Evolutionary conservation across 2,888 invertebrate genomes (phyloP).

Genomic region (Tholera decimalis): DNA sequence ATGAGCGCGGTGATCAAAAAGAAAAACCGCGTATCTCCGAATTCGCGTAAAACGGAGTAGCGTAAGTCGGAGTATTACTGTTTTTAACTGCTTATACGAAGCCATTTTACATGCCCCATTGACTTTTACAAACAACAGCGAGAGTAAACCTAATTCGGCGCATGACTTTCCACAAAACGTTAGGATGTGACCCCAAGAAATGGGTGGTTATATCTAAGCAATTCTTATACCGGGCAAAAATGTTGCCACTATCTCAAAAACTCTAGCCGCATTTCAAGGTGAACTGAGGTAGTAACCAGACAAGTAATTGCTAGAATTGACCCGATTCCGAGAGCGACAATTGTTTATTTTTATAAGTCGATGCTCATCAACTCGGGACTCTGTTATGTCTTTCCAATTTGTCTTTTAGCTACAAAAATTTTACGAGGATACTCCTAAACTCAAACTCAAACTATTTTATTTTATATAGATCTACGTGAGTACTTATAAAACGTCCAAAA

Average conservation of each 20-base stretch:
- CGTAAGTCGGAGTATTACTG: too few species aligned
- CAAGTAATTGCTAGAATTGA: slow-evolving; percentile 12
- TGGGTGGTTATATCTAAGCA: neutral
- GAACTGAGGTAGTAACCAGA: neutral
- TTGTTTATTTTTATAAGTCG: slow-evolving; percentile 13
- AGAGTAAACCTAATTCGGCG: neutral
- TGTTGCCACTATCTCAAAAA: neutral
- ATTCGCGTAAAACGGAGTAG: too few species aligned
- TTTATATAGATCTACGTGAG: too few species aligned
- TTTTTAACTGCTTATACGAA: neutral
- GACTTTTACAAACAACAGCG: neutral
- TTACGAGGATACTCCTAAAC: too few species aligned
- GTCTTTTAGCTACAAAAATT: too few species aligned
- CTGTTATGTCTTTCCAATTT: neutral
- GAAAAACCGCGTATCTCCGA: too few species aligned
- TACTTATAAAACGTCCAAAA: too few species aligned
- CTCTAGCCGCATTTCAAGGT: slow-evolving; percentile 1
- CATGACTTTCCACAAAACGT: neutral
- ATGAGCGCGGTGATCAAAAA: too few species aligned
- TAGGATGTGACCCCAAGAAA: too few species aligned
- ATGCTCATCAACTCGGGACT: neutral
- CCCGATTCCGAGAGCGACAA: neutral
- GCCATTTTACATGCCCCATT: neutral
- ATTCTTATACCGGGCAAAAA: neutral
- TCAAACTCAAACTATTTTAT: too few species aligned